These are phyloP conservation scores for Hydropotes inermis DNA, from an alignment of 2,113 vertebrate species.

Conservation along the genomic window DNA sequence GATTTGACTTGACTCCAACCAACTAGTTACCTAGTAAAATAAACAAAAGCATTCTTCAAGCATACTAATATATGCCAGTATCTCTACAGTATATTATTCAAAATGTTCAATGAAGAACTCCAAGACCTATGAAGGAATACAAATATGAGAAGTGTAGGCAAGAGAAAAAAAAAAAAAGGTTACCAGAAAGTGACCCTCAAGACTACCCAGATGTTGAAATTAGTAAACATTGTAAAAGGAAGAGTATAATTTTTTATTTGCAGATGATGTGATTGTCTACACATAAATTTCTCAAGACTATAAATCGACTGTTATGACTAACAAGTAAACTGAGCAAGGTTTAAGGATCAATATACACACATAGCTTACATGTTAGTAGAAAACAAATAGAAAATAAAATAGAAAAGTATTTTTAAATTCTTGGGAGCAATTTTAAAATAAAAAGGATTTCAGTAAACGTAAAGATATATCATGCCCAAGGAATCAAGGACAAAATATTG, in stretches of 20 bases:
- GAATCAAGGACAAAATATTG: neutral
- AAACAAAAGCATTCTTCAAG: neutral
- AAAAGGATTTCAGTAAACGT: neutral
- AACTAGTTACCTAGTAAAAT: neutral
- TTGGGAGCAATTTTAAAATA: neutral
- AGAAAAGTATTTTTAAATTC: neutral
- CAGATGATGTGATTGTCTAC: neutral
- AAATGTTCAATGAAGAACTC: neutral
- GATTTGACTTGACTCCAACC: neutral
- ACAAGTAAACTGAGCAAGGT: neutral
- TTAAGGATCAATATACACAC: neutral
- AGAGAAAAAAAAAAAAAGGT: neutral
- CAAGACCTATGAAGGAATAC: neutral
- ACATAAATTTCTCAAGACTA: neutral
- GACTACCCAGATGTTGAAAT: neutral
- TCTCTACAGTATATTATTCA: neutral
- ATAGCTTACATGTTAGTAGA: neutral
- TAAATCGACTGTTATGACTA: neutral
- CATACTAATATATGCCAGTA: neutral
- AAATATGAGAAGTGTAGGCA: neutral
- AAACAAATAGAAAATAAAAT: neutral
- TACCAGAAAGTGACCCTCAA: neutral
- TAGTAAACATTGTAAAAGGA: neutral
- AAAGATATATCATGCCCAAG: neutral
- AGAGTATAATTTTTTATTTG: neutral